These are phyloP conservation scores for Hedychridium roseum DNA, from an alignment of 2,888 invertebrate genomes.

Conservation along the genomic window DNA sequence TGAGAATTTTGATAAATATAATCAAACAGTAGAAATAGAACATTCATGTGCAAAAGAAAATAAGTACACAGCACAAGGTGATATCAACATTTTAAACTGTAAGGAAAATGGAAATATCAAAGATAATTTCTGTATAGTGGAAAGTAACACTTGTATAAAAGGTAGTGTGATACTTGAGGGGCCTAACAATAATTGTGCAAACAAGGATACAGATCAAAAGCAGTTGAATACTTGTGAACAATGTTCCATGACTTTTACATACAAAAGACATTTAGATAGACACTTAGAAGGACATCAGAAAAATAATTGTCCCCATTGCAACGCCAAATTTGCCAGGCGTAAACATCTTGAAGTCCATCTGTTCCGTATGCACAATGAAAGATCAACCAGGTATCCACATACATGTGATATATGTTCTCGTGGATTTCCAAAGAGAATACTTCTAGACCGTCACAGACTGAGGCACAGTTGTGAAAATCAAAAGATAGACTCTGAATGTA, in stretches of 20 bases:
- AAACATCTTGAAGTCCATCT: conserved; percentile 55
- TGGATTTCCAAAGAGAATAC: conserved; percentile 42
- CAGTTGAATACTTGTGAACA: conserved; percentile 39
- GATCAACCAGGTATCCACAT: conserved; percentile 38
- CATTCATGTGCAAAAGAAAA: too few species aligned
- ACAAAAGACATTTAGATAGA: conserved; percentile 52
- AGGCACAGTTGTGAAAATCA: conserved; percentile 52
- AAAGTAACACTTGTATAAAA: too few species aligned
- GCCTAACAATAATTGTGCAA: too few species aligned
- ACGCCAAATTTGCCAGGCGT: conserved; percentile 52
- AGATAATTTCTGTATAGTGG: too few species aligned
- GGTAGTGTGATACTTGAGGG: too few species aligned
- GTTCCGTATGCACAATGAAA: conserved; percentile 49
- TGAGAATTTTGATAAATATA: too few species aligned
- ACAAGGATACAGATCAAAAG: neutral
- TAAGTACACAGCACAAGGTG: too few species aligned
- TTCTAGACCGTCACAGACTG: conserved; percentile 51
- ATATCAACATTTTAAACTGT: too few species aligned
- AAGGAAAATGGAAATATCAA: too few species aligned
- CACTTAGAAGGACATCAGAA: conserved; percentile 57
- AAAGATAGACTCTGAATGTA: conserved; percentile 55
- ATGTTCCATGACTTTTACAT: conserved; percentile 51
- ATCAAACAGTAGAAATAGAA: too few species aligned
- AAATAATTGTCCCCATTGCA: conserved; percentile 57
- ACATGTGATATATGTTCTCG: conserved; percentile 43